Conservation (phyloP, 2,113 vertebrate species). For the Perccottus glenii region DNA sequence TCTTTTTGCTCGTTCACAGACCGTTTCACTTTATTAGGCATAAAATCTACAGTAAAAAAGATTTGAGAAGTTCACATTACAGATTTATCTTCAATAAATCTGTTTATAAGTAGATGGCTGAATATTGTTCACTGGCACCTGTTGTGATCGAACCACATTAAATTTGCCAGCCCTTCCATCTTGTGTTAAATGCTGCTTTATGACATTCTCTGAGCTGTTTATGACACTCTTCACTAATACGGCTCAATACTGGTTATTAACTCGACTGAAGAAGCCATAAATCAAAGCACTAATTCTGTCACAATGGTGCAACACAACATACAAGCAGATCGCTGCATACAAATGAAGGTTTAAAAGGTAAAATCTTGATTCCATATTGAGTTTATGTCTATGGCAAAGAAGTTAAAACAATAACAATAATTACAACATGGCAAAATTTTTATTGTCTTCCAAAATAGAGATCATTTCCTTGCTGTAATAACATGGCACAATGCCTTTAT, state of each 20-base stretch:
- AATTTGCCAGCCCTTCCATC: slow-evolving; percentile 11
- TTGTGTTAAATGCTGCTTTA: not conserved
- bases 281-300: slow-evolving; percentile 33
- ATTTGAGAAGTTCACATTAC: not conserved
- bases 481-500: slow-evolving; percentile 47
- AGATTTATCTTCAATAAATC: slow-evolving; percentile 3
- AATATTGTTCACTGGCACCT: slow-evolving; percentile 1
- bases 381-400: slow-evolving; percentile 25
- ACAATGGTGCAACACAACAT: not conserved
- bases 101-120: not conserved
- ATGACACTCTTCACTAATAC: slow-evolving; percentile 22
- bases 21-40: not conserved
- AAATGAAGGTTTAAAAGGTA: slow-evolving; percentile 28
- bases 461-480: slow-evolving; percentile 58
- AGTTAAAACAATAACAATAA: slow-evolving; percentile 58
- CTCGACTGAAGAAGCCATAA: slow-evolving; percentile 36
- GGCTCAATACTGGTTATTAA: slow-evolving; percentile 28
- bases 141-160: slow-evolving; percentile 1
- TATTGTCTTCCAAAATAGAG: slow-evolving; percentile 66
- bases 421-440: slow-evolving; percentile 56
- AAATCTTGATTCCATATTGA: slow-evolving; percentile 31
- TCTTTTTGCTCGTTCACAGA: not conserved
- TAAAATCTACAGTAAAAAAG: not conserved
- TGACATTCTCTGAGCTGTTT: slow-evolving; percentile 27
- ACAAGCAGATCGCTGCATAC: slow-evolving; percentile 30